Base-by-base conservation (phyloP, 2,113 vertebrate species). In the Chaetorhynchus papuensis region DNA sequence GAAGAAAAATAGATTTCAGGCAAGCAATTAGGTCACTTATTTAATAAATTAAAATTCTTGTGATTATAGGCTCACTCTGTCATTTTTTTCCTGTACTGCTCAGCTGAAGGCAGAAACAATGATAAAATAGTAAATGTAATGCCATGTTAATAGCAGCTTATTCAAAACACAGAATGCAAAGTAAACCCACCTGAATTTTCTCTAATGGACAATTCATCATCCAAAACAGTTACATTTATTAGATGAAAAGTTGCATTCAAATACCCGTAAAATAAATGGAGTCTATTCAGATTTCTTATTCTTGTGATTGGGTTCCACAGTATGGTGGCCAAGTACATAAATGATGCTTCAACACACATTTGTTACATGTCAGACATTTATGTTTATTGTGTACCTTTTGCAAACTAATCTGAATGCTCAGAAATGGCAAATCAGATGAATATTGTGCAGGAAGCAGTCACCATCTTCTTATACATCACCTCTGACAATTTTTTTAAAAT, bases 41-140 rank as follows among this genome's bases (percentile, higher is more conserved):
- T 97, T 92, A 97, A 97, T 97, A 96, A 97, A 97, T 97, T 96
- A 94, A 97, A 97, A 96, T 95, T 92, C 90, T 96, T 89, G 59
- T 87, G 83, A 74, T 90, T 95, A 93, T 90, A 95, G 89, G 89
- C 90, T 93, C 92, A 94, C 75, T 83, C 68, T 68, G 92, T 91
- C 78, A 90, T 70, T 64, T 96, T 89, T 95, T 94, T 72, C 63
- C 88, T 81, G 4, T 90, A 47, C 80, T 91, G 60, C 71, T 74
- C 19, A 66, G 76, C 49, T 75, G 76, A 90, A 79, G 83, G 80
- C 66, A 92, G 77, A 87, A 94, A 94, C 61, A 61, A 84, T 63
- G 71, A 83, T 85, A 78, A 95, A 96, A 95, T 52, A 96, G 85
- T 66, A 60, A 91, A 78, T 33, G 64, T 68, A 94, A 35, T 3